phyloP scores from a whole-genome alignment of 2,797 vertebrate species.

The Simalia tracyae region DNA sequence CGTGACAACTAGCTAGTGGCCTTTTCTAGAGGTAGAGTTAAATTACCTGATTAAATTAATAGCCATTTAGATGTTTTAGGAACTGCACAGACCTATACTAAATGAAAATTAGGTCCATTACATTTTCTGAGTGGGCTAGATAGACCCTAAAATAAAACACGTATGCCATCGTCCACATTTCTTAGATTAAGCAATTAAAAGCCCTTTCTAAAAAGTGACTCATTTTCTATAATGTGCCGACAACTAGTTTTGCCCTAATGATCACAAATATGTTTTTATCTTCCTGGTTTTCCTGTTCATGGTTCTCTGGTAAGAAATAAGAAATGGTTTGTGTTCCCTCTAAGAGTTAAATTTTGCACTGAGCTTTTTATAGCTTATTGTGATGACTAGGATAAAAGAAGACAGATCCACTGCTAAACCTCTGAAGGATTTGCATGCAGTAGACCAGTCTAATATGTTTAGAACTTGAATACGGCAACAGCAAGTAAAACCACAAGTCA shows the following conservation, averaged over 20 bases:
- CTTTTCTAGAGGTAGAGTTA: slow-evolving; percentile 87
- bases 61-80: slow-evolving; percentile 94
- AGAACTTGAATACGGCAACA: background rate
- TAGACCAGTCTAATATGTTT: background rate
- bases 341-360: background rate
- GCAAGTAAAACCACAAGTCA: background rate
- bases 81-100: slow-evolving; percentile 86
- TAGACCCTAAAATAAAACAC: slow-evolving; percentile 82
- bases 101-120: slow-evolving; percentile 86
- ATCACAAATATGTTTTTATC: slow-evolving; percentile 49
- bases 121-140: slow-evolving; percentile 79
- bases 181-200: slow-evolving; percentile 82
- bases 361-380: background rate
- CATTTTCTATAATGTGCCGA: slow-evolving; percentile 70
- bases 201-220: slow-evolving; percentile 76
- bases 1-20: slow-evolving; percentile 93
- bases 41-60: slow-evolving; percentile 99
- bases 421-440: background rate
- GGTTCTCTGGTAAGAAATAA: slow-evolving; percentile 46
- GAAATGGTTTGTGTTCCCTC: background rate
- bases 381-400: background rate
- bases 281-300: slow-evolving; percentile 55
- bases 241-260: slow-evolving; percentile 67
- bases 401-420: background rate
- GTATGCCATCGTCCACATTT: slow-evolving; percentile 79